Evolutionary conservation across 2,888 invertebrate species (phyloP), one percentile per base, ranked within the genome.

Genomic region (Drosophila quinaria): DNA sequence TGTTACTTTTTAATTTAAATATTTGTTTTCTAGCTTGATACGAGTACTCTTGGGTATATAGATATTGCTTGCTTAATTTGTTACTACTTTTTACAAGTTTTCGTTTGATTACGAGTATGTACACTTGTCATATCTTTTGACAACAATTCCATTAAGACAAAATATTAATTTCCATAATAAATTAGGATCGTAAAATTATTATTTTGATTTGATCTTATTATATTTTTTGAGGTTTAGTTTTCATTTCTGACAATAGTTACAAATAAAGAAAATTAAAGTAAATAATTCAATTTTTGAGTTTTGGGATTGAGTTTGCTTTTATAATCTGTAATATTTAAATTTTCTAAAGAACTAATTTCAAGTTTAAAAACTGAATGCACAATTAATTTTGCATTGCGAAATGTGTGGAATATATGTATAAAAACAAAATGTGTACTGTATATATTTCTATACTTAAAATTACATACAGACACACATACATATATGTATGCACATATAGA

Each of bases 361-460:
- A 47, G 25, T 50, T 42, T 56, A 37, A 31, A 61, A 71, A 70
- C 41, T 22, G 17, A 74, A 74, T 75, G 81, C 87, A 68, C 62
- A 78, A 85, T 47, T 55, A 60, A 39, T 59, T 68, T 83, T 72
- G 61, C 35, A 42, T 75, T 78, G 75, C 54, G 71, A 79, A 81
- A 74, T 69, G 46, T 25, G 46, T 39, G 39, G 19, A 66, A 65
- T 70, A 65, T 70, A 65, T 70, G 62, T 70, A 59, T 55, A 15
- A 42, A 56, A 46, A 39, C 47, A 6, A 44, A 60, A 47, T 62
- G 17, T 46, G 29, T 17, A 44, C 33, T 39, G 5, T 46, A 19
- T 33, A 13, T 19, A 33, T 49, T 13, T 61, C 11, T 2, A n/a
- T 46, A 37, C 11, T 25, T 25, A 42, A 39, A 39, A 17, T 15